Conservation (phyloP, 2,797 vertebrate species). For the Parotocinclus haroldoi region DNA sequence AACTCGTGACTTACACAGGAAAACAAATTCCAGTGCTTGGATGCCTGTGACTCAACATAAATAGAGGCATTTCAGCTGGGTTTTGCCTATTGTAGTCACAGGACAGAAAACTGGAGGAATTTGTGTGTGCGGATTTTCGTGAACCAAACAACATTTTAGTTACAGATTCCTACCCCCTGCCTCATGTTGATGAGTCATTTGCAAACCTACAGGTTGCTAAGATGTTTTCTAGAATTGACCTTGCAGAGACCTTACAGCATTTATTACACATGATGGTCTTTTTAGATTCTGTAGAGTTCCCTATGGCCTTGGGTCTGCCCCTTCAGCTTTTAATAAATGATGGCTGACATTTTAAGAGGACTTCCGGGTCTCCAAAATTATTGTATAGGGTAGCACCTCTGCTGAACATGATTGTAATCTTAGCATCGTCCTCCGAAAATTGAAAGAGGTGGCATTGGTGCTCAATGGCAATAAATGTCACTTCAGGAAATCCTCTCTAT, state of each 20-base stretch:
- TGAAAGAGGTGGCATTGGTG: too few relatives aligned
- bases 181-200: constrained; percentile 1
- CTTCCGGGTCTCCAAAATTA: too few relatives aligned
- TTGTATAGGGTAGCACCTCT: too few relatives aligned
- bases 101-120: neutral
- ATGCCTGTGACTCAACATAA: neutral
- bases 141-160: neutral
- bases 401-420: too few relatives aligned
- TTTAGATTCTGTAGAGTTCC: too few relatives aligned
- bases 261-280: too few relatives aligned
- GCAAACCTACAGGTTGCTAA: neutral
- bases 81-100: neutral
- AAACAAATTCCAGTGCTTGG: neutral
- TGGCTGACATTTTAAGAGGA: too few relatives aligned
- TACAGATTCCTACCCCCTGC: neutral
- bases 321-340: too few relatives aligned
- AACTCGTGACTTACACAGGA: neutral
- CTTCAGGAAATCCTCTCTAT: too few relatives aligned
- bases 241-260: neutral
- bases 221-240: constrained; percentile 2
- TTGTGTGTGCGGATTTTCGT: neutral
- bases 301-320: too few relatives aligned
- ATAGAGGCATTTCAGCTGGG: neutral
- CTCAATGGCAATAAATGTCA: too few relatives aligned
- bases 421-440: too few relatives aligned